Evolutionary conservation across 2,888 invertebrate genomes (phyloP).

Genomic region (Gymnosoma rotundatum): DNA sequence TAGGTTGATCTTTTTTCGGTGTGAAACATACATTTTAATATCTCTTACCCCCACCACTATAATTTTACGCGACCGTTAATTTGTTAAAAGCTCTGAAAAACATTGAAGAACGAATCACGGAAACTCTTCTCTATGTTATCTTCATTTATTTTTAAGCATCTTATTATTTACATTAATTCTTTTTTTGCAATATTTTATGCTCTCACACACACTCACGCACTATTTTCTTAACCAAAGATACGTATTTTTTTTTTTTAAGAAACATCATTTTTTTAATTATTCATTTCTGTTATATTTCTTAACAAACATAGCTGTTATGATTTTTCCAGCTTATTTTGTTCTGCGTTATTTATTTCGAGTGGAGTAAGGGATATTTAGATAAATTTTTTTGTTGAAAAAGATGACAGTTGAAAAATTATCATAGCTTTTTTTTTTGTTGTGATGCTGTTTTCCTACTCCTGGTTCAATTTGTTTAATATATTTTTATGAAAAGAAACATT

Average conservation of each 20-base stretch:
- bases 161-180: not conserved
- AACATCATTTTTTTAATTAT: not conserved
- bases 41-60: not conserved
- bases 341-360: not conserved
- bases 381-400: constrained; percentile 22
- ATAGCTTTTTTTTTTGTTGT: constrained; percentile 47
- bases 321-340: constrained; percentile 13
- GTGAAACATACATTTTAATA: not conserved
- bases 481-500: constrained; percentile 23
- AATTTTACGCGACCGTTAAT: constrained; percentile 26
- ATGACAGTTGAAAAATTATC: constrained; percentile 51
- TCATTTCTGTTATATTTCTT: not conserved
- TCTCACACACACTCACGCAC: constrained; percentile 36
- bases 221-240: not conserved
- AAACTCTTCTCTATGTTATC: constrained; percentile 5
- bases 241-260: constrained; percentile 4
- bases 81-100: constrained; percentile 50
- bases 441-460: constrained; percentile 56
- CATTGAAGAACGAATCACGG: constrained; percentile 1
- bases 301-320: not conserved
- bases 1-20: not conserved
- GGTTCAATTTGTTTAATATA: constrained; percentile 52
- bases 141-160: not conserved
- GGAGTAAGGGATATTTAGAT: constrained; percentile 25
- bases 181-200: not conserved